Conservation (phyloP, 2,113 vertebrate genomes). For the Panurus biarmicus region DNA sequence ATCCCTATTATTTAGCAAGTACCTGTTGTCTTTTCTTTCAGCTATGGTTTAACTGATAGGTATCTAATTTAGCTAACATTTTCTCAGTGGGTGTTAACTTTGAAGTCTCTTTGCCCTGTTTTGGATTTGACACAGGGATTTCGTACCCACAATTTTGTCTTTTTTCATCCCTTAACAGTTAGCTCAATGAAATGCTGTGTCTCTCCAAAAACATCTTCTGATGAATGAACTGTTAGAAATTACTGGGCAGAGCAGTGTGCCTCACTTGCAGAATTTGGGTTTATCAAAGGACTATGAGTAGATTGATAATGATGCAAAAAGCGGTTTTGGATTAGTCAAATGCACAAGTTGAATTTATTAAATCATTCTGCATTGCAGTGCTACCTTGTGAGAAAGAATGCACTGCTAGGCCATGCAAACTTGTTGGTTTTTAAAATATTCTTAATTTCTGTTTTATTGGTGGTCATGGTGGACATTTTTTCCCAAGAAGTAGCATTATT, state of each 20-base stretch:
- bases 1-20: background rate
- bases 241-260: background rate
- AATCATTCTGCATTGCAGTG: background rate
- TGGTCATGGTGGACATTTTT: background rate
- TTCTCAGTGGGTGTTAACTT: background rate
- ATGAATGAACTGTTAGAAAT: background rate
- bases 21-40: background rate
- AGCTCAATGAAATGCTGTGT: background rate
- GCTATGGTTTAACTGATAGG: background rate
- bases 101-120: background rate
- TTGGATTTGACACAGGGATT: background rate
- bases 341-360: background rate
- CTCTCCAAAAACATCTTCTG: background rate
- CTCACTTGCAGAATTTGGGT: background rate
- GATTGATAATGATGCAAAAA: background rate
- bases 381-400: background rate
- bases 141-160: fast-evolving
- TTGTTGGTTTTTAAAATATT: background rate
- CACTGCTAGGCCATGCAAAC: background rate
- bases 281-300: background rate
- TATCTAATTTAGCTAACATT: background rate
- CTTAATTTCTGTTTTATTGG: background rate
- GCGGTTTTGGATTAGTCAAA: background rate
- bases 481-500: background rate
- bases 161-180: background rate